Evolutionary conservation across 2,113 vertebrate species (phyloP).

Genomic region (Dendropsophus ebraccatus): DNA sequence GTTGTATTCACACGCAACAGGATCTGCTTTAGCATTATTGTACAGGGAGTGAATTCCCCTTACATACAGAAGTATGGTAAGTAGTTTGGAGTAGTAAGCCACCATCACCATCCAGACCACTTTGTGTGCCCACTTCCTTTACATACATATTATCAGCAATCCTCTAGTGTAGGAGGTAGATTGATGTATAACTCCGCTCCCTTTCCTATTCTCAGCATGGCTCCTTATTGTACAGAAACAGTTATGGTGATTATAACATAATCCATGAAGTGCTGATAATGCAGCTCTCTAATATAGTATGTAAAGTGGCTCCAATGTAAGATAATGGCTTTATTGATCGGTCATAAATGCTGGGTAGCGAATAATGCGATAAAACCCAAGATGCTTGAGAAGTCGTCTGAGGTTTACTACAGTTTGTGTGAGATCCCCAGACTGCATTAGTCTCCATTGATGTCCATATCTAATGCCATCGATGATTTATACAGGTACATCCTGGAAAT

Average conservation of each 20-base stretch:
- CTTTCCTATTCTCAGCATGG: neutral
- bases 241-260: neutral
- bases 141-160: too few relatives aligned
- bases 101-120: too few relatives aligned
- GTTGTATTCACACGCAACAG: too few relatives aligned
- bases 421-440: neutral
- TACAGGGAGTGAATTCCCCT: too few relatives aligned
- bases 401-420: neutral
- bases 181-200: neutral
- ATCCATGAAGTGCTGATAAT: neutral
- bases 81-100: too few relatives aligned
- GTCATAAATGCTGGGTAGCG: neutral
- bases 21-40: too few relatives aligned
- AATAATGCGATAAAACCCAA: neutral
- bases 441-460: neutral
- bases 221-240: neutral
- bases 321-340: neutral
- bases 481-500: too few relatives aligned
- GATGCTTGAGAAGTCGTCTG: neutral
- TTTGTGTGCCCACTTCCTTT: too few relatives aligned
- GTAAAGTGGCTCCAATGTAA: neutral
- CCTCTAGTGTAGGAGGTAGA: too few relatives aligned
- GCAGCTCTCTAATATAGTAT: neutral
- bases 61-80: too few relatives aligned
- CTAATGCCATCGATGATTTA: neutral